These are phyloP conservation scores for Actenoides hombroni DNA, from an alignment of 2,113 vertebrate genomes.

Conservation along the genomic window DNA sequence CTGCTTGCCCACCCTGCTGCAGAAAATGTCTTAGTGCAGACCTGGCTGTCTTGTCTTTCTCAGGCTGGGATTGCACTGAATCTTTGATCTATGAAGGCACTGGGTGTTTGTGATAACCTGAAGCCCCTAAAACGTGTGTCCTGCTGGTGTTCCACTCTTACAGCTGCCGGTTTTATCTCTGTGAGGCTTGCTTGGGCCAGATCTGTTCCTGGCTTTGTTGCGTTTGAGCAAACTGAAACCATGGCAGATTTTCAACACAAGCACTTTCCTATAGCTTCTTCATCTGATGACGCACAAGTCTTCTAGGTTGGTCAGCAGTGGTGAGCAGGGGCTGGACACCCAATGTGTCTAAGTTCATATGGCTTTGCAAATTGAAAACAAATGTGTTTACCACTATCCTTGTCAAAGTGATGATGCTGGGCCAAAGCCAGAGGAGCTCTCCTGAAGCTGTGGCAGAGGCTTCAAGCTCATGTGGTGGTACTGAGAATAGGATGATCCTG, in stretches of 20 bases:
- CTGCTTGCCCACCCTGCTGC: fast-evolving
- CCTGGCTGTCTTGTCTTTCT: background rate
- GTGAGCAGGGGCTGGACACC: background rate
- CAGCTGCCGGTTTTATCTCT: background rate
- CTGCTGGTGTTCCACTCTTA: fast-evolving
- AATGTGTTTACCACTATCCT: background rate
- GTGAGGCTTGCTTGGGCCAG: background rate
- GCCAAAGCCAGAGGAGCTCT: background rate
- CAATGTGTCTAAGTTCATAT: fast-evolving
- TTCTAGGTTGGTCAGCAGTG: background rate
- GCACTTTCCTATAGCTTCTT: background rate
- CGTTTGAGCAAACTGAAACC: background rate
- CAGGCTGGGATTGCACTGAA: background rate
- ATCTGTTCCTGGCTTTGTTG: fast-evolving
- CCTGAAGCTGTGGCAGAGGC: background rate
- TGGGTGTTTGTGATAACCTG: background rate
- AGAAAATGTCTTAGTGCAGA: background rate
- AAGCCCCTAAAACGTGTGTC: background rate
- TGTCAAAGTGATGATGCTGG: background rate
- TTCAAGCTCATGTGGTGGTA: background rate
- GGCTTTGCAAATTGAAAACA: background rate
- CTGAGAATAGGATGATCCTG: background rate
- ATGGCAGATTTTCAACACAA: background rate
- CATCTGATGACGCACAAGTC: background rate
- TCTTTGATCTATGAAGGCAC: background rate